Percentiles rank a stretch among this genome's conserved stretches.
phyloP scores from a whole-genome alignment of 2,797 vertebrate species.

The Mormyrops boulengeri region DNA sequence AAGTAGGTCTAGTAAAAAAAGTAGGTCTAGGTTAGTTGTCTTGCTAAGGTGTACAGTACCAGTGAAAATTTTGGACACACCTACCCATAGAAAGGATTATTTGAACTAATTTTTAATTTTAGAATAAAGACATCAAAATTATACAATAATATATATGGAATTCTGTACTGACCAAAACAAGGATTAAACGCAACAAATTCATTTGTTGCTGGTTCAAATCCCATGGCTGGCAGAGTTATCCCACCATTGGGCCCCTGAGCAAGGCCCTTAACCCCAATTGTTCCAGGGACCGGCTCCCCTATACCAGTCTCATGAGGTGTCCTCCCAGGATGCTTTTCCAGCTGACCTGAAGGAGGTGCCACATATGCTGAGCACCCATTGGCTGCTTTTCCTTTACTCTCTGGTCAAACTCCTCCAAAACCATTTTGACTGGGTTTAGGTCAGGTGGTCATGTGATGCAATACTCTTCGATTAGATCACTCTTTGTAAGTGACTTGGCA shows the following conservation, averaged over 20 bases:
- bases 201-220: neutral
- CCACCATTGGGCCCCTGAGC: neutral
- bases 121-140: neutral
- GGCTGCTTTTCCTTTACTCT: neutral
- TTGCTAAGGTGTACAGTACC: neutral
- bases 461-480: neutral
- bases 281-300: neutral
- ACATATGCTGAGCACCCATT: neutral
- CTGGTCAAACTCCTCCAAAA: neutral
- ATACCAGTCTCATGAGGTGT: neutral
- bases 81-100: neutral
- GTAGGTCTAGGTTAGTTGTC: too few relatives aligned
- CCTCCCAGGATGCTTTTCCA: neutral
- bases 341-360: neutral
- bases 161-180: neutral
- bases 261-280: neutral
- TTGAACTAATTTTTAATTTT: neutral
- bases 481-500: neutral
- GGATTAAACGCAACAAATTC: neutral
- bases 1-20: neutral
- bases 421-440: neutral
- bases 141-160: neutral
- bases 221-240: neutral
- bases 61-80: neutral
- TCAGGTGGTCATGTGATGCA: neutral